Conservation (phyloP, 2,888 invertebrate species). For the Trimorus sp. region DNA sequence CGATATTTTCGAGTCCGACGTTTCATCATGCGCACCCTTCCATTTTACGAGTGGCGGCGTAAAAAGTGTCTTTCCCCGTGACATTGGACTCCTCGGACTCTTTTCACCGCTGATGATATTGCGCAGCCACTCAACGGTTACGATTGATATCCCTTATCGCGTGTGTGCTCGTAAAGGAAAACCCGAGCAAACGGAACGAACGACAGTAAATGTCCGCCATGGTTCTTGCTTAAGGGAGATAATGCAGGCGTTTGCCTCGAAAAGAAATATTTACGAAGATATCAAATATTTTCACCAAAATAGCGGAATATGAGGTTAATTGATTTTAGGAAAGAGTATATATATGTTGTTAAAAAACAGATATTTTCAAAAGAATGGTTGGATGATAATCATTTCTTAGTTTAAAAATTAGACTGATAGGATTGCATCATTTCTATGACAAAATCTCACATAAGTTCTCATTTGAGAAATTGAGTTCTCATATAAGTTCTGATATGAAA, state of each 20-base stretch:
- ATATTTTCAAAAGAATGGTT: no score
- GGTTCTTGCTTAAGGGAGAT: conserved; percentile 34
- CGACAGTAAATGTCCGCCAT: conserved; percentile 39
- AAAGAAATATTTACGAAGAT: conserved; percentile 1
- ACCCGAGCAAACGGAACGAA: conserved; percentile 46
- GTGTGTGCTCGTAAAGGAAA: conserved; percentile 43
- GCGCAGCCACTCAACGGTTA: conserved; percentile 52
- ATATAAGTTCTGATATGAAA: no score
- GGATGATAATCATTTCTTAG: no score
- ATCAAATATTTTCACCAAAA: neutral
- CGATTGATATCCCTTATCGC: conserved; percentile 54
- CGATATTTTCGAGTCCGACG: conserved; percentile 7
- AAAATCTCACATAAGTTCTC: no score
- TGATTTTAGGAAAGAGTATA: no score
- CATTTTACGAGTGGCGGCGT: conserved; percentile 35
- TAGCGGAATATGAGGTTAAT: neutral
- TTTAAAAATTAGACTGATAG: no score
- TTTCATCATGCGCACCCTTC: conserved; percentile 41
- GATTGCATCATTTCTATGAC: no score
- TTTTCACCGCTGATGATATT: conserved; percentile 49
- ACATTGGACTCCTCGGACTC: conserved; percentile 42
- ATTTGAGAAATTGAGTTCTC: no score
- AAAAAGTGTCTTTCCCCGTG: conserved; percentile 29
- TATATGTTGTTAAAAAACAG: no score
- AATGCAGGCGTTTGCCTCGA: conserved; percentile 17